Conservation (phyloP, 2,888 invertebrate genomes). For the Drosophila algonquin region DNA sequence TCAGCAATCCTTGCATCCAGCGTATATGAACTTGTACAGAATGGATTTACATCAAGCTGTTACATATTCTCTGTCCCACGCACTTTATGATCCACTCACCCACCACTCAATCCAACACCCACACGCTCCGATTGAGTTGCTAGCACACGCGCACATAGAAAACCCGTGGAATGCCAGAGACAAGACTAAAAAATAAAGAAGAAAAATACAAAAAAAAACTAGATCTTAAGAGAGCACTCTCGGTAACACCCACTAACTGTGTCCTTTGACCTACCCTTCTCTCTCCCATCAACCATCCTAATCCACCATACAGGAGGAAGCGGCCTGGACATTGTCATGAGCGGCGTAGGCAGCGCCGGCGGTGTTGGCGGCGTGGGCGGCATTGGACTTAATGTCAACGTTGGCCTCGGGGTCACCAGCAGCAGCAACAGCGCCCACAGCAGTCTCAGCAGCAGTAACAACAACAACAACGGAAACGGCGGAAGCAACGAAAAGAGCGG, state of each 20-base stretch:
- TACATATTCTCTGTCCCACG: neutral
- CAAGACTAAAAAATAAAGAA: conserved; percentile 17
- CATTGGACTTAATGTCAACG: conserved; percentile 44
- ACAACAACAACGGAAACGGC: conserved; percentile 27
- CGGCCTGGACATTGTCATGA: conserved; percentile 69
- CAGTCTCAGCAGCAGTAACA: conserved; percentile 27
- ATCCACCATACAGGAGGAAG: conserved; percentile 51
- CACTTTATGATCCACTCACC: conserved; percentile 3
- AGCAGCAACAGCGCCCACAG: conserved; percentile 48
- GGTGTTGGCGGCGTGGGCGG: conserved; percentile 41
- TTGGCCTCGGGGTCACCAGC: conserved; percentile 50
- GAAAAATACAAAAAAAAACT: conserved; percentile 9
- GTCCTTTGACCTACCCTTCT: neutral
- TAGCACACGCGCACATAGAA: conserved; percentile 81
- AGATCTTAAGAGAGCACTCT: conserved; percentile 23
- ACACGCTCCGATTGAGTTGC: conserved; percentile 70
- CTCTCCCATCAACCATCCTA: conserved; percentile 7
- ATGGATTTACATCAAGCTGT: neutral
- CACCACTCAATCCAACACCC: conserved; percentile 13
- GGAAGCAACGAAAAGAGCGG: conserved; percentile 35
- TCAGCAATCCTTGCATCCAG: neutral
- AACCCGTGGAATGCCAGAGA: conserved; percentile 59
- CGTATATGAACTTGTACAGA: too few relatives aligned
- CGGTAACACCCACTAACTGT: conserved; percentile 41
- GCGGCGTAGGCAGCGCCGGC: conserved; percentile 52